Conservation (phyloP, 2,113 vertebrate genomes). For the Gracilinanus agilis region DNA sequence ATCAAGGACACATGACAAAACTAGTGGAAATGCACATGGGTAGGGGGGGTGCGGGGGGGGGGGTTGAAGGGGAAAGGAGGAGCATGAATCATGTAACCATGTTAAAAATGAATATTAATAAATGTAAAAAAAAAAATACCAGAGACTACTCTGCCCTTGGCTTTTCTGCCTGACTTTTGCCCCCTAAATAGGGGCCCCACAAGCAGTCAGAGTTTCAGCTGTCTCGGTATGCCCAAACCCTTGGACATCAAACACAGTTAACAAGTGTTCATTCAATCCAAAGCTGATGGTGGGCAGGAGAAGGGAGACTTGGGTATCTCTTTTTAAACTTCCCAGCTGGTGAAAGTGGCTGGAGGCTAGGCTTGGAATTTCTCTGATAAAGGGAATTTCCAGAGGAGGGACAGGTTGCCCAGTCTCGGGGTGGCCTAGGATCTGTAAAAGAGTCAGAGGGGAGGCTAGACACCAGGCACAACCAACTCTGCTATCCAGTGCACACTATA, state of each 20-base stretch:
- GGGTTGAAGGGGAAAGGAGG: too few relatives aligned
- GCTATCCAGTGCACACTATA: too few relatives aligned
- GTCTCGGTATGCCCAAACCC: not conserved
- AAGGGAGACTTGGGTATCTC: not conserved
- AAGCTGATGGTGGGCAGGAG: not conserved
- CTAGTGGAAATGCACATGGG: too few relatives aligned
- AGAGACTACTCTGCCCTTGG: not conserved
- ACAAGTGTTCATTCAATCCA: not conserved
- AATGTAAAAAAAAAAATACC: too few relatives aligned
- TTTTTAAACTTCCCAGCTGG: not conserved
- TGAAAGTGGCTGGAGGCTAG: not conserved
- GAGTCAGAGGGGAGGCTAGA: not conserved
- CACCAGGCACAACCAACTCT: too few relatives aligned
- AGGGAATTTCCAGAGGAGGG: not conserved
- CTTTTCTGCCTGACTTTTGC: not conserved
- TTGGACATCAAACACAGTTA: not conserved
- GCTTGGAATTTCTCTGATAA: not conserved
- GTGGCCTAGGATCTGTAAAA: conserved; percentile 34
- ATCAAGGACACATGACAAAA: too few relatives aligned
- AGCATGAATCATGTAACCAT: too few relatives aligned
- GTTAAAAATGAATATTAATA: too few relatives aligned
- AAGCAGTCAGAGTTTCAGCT: not conserved
- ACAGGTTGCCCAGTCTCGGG: not conserved
- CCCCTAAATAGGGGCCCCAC: too few relatives aligned
- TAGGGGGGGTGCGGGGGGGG: too few relatives aligned